A percentile compares a stretch with the other conserved stretches of the same genome.
Conservation (phyloP, 2,113 vertebrate genomes). For the Amblyopsis rosae region DNA sequence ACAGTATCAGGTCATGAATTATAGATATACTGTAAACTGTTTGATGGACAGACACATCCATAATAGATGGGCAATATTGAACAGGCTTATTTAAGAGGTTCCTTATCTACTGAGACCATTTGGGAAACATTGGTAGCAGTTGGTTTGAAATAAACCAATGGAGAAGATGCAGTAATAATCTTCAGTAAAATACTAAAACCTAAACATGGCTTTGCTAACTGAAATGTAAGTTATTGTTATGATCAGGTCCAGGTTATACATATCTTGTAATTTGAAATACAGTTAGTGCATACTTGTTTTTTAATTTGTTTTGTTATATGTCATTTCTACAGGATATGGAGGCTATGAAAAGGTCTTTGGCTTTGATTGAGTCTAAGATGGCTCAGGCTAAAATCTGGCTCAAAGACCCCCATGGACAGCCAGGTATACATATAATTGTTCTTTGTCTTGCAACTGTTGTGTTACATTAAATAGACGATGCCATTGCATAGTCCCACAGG, state of each 20-base stretch:
- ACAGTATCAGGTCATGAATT: constrained; percentile 56
- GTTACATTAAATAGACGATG: background rate
- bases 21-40: constrained; percentile 49
- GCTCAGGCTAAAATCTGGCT: constrained; percentile 94
- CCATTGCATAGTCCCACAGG: background rate
- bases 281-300: background rate
- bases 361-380: constrained; percentile 95
- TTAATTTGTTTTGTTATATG: background rate
- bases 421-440: constrained; percentile 77
- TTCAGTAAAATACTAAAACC: background rate
- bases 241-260: too few relatives aligned
- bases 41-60: constrained; percentile 57
- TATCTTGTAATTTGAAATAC: background rate
- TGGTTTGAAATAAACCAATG: background rate
- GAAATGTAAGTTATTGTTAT: constrained; percentile 2
- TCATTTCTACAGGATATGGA: constrained; percentile 88
- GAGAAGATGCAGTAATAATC: background rate
- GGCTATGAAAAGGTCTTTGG: constrained; percentile 93
- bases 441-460: background rate
- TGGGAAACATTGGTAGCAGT: constrained; percentile 19
- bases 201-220: constrained; percentile 9
- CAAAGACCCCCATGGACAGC: constrained; percentile 87
- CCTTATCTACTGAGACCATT: constrained; percentile 37
- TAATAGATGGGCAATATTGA: constrained; percentile 63
- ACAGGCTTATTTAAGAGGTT: constrained; percentile 33